Evolutionary conservation across 2,113 vertebrate genomes (phyloP).

Genomic region (Anhinga rufa): DNA sequence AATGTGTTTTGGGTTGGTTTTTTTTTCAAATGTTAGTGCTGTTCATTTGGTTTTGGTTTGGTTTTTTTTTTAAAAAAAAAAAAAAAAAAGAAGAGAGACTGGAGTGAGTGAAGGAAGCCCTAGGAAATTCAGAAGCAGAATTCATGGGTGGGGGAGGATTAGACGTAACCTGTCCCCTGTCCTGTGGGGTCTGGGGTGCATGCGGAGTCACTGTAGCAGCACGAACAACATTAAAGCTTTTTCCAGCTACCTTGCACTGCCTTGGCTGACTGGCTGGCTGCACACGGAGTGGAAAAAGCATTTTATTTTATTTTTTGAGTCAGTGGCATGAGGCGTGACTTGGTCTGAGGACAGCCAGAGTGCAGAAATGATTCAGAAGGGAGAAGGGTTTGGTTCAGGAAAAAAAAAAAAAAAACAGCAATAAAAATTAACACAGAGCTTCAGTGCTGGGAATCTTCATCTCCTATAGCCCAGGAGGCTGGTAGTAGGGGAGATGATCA

Average conservation of each 20-base stretch:
- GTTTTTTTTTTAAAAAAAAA: neutral
- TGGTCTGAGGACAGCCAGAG: neutral
- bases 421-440: neutral
- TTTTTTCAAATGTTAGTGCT: neutral
- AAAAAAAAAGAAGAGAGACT: fast-evolving
- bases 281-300: fast-evolving
- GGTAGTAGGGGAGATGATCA: neutral
- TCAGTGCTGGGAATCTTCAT: neutral
- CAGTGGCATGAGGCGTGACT: neutral
- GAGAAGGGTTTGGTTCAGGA: neutral
- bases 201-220: neutral
- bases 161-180: neutral
- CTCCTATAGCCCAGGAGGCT: neutral
- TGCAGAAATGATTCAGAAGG: neutral
- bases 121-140: neutral
- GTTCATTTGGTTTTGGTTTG: neutral
- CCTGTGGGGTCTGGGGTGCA: neutral
- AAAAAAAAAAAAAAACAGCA: fast-evolving
- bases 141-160: neutral
- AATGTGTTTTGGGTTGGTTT: neutral
- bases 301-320: neutral
- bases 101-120: neutral
- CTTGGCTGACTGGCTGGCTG: too few species aligned
- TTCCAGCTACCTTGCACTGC: neutral
- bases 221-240: neutral